Conservation (phyloP, 37 sponge, comb jelly and placozoan genomes). For the Cliona cf. orientalis region DNA sequence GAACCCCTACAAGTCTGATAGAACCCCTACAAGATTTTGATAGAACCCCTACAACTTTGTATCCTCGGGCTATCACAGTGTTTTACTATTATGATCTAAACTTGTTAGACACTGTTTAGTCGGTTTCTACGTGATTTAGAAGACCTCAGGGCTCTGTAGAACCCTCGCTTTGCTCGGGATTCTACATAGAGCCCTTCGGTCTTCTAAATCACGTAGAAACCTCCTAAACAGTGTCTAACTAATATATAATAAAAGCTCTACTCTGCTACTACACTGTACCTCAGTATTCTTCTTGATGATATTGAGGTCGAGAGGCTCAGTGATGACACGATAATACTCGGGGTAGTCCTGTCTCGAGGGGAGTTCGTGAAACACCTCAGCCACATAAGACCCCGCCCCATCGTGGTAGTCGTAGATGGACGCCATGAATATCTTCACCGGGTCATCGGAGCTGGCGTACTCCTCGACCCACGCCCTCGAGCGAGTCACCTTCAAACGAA, state of each 20-base stretch:
- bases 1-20: no score
- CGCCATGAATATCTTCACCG: constrained; percentile 51
- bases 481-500: constrained; percentile 30
- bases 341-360: constrained; percentile 69
- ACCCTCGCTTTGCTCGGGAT: no score
- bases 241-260: not conserved
- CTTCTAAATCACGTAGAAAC: no score
- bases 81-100: no score
- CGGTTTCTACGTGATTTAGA: no score
- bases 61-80: no score
- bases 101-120: no score
- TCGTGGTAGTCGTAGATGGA: constrained; percentile 52
- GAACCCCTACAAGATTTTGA: no score
- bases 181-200: no score
- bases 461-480: constrained; percentile 60
- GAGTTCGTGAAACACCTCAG: constrained; percentile 64
- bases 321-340: constrained; percentile 81
- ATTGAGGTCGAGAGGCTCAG: constrained; percentile 72
- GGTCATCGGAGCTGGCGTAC: constrained; percentile 42
- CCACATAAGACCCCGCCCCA: constrained; percentile 31
- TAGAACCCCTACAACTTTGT: no score
- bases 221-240: no score
- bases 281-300: constrained; percentile 62
- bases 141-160: no score
- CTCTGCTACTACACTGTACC: not conserved